Conservation (phyloP, 2,888 invertebrate genomes). For the Ormyrus rosae region DNA sequence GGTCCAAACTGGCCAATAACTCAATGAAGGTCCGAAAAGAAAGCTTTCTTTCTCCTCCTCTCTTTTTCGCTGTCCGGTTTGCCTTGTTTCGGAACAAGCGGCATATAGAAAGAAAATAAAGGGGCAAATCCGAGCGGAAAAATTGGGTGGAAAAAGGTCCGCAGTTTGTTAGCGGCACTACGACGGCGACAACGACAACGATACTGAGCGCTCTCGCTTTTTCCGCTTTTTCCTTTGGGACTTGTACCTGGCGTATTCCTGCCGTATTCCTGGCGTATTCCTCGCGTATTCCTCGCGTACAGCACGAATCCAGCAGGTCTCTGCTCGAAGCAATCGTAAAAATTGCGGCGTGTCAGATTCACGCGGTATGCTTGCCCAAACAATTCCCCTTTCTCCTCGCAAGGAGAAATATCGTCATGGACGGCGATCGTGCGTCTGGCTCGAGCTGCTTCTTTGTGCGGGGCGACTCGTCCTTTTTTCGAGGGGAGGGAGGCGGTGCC, state of each 20-base stretch:
- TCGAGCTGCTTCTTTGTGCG: slow-evolving; percentile 4
- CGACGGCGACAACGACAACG: slow-evolving; percentile 2
- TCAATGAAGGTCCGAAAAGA: slow-evolving; percentile 31
- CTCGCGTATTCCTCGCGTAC: no score
- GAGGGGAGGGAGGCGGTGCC: no score
- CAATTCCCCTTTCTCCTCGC: background rate
- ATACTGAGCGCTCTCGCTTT: background rate
- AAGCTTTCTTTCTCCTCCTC: slow-evolving; percentile 1
- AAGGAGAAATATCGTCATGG: slow-evolving; percentile 24
- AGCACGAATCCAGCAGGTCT: no score
- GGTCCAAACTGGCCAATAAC: slow-evolving; percentile 31
- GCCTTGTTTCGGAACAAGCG: slow-evolving; percentile 8
- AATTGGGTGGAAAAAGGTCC: slow-evolving; percentile 52
- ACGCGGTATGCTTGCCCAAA: background rate
- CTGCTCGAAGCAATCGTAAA: slow-evolving; percentile 16
- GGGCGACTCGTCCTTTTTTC: background rate
- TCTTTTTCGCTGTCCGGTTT: slow-evolving; percentile 2
- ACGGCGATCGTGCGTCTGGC: slow-evolving; percentile 1
- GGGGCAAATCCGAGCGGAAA: slow-evolving; percentile 48
- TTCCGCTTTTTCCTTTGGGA: slow-evolving; percentile 1
- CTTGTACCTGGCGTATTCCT: background rate
- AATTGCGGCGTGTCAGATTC: slow-evolving; percentile 36
- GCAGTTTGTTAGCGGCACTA: slow-evolving; percentile 41
- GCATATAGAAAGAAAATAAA: slow-evolving; percentile 7
- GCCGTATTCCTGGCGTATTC: no score